phyloP scores from a whole-genome alignment of 2,797 vertebrate species.

The Geotrypetes seraphini region DNA sequence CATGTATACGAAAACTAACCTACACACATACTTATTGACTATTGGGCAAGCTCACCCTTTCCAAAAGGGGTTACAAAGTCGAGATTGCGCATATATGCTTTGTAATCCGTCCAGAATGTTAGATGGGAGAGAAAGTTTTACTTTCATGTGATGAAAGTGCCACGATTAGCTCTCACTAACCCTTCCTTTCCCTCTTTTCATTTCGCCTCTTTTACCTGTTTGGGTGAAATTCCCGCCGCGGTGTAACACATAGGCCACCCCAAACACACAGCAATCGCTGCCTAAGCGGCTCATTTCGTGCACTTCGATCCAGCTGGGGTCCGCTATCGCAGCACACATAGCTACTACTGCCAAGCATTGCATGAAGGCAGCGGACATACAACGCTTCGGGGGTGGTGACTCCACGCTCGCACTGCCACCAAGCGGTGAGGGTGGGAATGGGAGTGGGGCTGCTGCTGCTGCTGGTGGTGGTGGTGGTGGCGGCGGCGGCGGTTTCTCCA shows the following conservation, averaged over 20 bases:
- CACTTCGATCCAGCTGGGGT: slow-evolving; percentile 41
- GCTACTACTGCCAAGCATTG: slow-evolving; percentile 41
- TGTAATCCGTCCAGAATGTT: too few species aligned
- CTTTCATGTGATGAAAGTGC: too few species aligned
- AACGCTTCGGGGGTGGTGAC: background rate
- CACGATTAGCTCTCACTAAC: too few species aligned
- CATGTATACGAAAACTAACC: too few species aligned
- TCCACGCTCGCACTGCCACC: background rate
- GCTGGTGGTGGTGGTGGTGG: too few species aligned
- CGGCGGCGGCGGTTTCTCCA: background rate
- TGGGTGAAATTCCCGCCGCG: slow-evolving; percentile 25
- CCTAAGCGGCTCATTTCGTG: background rate
- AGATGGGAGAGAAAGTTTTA: too few species aligned
- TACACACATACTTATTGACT: too few species aligned
- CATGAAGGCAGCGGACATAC: slow-evolving; percentile 29
- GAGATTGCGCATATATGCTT: too few species aligned
- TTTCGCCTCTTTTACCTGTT: slow-evolving; percentile 15
- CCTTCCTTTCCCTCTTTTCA: background rate
- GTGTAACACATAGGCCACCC: slow-evolving; percentile 32
- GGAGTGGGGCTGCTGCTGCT: too few species aligned
- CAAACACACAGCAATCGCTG: slow-evolving; percentile 25
- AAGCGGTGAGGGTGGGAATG: too few species aligned
- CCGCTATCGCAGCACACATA: slow-evolving; percentile 41
- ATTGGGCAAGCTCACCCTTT: too few species aligned
- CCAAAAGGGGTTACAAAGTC: too few species aligned